These are phyloP conservation scores for Turritopsis rubra DNA, from an alignment of 30 jellyfish, hydroid and myxozoan species.

Conservation along the genomic window DNA sequence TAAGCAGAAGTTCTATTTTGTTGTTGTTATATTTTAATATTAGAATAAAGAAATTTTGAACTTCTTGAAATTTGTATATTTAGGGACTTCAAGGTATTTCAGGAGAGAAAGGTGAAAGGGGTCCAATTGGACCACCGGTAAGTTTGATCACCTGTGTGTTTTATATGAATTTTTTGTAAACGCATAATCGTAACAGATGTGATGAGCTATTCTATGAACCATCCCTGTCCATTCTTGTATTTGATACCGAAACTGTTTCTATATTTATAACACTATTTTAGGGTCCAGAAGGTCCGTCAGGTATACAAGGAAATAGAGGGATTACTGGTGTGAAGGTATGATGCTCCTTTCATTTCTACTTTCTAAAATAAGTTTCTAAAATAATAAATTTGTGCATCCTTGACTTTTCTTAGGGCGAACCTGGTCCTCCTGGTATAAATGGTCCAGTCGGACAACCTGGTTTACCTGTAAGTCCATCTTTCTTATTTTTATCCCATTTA, in stretches of 20 bases:
- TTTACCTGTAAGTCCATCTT: background rate
- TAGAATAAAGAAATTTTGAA: too few species aligned
- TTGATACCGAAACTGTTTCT: too few species aligned
- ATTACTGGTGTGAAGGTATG: background rate
- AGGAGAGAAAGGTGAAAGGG: slow-evolving; percentile 16
- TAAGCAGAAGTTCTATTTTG: too few species aligned
- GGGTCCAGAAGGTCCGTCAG: background rate
- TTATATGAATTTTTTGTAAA: background rate
- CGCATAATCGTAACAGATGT: background rate
- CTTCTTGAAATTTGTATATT: background rate
- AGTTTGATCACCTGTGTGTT: background rate
- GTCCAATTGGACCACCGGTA: slow-evolving; percentile 14
- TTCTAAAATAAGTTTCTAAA: background rate
- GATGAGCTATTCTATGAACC: background rate
- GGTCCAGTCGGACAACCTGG: background rate
- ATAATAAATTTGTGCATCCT: background rate
- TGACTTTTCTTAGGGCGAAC: background rate
- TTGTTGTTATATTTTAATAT: too few species aligned
- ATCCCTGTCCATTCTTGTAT: background rate
- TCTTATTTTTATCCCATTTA: too few species aligned
- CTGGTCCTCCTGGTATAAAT: background rate
- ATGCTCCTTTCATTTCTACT: background rate
- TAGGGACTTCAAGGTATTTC: slow-evolving; percentile 6
- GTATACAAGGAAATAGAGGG: background rate
- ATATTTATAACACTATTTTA: too few species aligned